Evolutionary conservation across 2,113 vertebrate genomes (phyloP).

Genomic region (Hydropotes inermis): DNA sequence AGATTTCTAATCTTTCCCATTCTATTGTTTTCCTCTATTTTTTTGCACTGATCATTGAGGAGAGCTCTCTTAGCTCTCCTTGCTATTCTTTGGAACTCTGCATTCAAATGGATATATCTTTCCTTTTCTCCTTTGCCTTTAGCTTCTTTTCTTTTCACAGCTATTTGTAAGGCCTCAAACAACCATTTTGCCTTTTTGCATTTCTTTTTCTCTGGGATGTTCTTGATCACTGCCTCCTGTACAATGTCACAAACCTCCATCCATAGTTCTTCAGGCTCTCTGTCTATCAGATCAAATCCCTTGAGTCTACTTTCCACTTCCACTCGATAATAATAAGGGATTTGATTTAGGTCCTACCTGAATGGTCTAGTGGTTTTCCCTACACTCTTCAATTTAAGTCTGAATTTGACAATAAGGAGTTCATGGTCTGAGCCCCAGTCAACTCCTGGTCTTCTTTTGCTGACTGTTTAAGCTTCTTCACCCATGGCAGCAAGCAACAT

Average conservation of each 20-base stretch:
- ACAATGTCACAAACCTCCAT: background rate
- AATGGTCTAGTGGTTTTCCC: background rate
- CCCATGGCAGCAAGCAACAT: fast-evolving
- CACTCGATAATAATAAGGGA: background rate
- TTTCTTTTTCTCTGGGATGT: background rate
- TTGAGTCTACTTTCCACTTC: background rate
- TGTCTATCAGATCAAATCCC: background rate
- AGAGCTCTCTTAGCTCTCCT: background rate
- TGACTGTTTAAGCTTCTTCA: background rate
- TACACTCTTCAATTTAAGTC: background rate
- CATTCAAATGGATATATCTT: background rate
- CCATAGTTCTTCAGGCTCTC: background rate
- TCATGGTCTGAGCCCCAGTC: background rate
- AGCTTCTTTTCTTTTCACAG: background rate
- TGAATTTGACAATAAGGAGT: background rate
- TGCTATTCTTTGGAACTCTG: background rate
- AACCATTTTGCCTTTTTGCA: background rate
- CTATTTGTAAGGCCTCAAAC: background rate
- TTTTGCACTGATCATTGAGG: background rate
- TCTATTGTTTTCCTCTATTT: background rate
- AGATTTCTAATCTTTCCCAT: background rate
- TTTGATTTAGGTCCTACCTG: background rate
- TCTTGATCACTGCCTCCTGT: background rate
- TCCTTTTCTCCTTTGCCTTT: background rate
- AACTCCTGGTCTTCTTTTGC: background rate